Evolutionary conservation across 2,113 vertebrate species (phyloP).

Genomic region (Murina feae): DNA sequence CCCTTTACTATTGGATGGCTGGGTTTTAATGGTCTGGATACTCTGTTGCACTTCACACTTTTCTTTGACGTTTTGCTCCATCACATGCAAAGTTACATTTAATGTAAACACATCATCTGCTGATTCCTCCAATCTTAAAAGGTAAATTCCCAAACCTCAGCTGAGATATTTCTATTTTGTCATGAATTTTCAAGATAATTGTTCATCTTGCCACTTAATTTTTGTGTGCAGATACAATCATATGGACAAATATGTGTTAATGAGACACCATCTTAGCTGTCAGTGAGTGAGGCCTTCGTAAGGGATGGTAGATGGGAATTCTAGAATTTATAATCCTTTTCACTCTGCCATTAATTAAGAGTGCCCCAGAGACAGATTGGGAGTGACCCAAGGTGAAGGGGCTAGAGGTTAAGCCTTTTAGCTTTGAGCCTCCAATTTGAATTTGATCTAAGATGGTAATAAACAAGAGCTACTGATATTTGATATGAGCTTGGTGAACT

Average conservation of each 20-base stretch:
- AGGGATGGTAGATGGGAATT: slow-evolving; percentile 15
- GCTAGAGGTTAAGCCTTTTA: slow-evolving; percentile 66
- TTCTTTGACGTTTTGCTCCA: slow-evolving; percentile 19
- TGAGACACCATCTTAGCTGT: background rate
- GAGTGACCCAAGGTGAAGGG: slow-evolving; percentile 55
- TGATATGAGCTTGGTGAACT: slow-evolving; percentile 54
- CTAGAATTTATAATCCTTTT: slow-evolving; percentile 61
- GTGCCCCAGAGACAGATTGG: slow-evolving; percentile 52
- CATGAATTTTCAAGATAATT: slow-evolving; percentile 51
- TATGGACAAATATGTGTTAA: slow-evolving; percentile 49
- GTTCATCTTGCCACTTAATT: slow-evolving; percentile 47
- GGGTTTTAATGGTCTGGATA: background rate
- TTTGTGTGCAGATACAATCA: slow-evolving; percentile 20
- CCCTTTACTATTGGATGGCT: background rate
- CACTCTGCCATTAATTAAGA: slow-evolving; percentile 61
- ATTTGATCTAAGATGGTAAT: slow-evolving; percentile 53
- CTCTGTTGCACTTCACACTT: background rate
- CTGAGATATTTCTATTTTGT: slow-evolving; percentile 31
- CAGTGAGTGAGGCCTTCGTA: background rate
- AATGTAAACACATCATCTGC: slow-evolving; percentile 42
- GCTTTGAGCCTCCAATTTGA: slow-evolving; percentile 38
- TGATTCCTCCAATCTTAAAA: slow-evolving; percentile 39
- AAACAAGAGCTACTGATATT: slow-evolving; percentile 47
- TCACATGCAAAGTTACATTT: slow-evolving; percentile 12
- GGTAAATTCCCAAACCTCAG: slow-evolving; percentile 37